Percentiles rank a stretch among this genome's conserved stretches.
These are phyloP conservation scores for Microtus richardsoni DNA, from an alignment of 2,113 vertebrate genomes.

Conservation along the genomic window DNA sequence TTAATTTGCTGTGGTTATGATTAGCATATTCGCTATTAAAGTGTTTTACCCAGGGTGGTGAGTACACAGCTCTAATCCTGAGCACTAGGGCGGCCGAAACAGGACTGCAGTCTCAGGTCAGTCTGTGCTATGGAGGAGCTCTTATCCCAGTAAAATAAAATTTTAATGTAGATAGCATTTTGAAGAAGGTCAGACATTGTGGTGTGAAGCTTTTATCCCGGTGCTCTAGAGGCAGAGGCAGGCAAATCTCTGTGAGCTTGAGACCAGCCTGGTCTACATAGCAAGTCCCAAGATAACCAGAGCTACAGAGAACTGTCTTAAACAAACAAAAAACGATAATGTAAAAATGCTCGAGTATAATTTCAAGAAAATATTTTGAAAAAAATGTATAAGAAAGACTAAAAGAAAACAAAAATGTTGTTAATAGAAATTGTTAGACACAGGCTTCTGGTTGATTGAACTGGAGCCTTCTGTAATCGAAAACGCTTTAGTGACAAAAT, in stretches of 20 bases:
- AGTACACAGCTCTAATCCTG: neutral
- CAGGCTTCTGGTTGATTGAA: neutral
- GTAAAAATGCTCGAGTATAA: constrained; percentile 26
- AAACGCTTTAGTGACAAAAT: neutral
- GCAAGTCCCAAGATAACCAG: neutral
- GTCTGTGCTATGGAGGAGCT: neutral
- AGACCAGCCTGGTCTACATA: neutral
- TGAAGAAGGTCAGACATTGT: neutral
- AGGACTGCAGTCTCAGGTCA: neutral
- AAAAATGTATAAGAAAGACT: neutral
- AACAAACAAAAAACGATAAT: neutral
- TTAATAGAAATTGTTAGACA: neutral
- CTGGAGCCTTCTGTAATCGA: neutral
- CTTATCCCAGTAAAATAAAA: neutral
- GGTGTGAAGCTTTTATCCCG: neutral
- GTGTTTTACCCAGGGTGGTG: neutral
- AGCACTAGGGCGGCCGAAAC: neutral
- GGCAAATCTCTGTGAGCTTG: neutral
- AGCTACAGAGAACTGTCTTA: neutral
- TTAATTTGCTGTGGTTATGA: neutral
- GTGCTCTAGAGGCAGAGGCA: neutral
- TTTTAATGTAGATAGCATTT: constrained; percentile 48
- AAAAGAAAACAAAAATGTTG: neutral
- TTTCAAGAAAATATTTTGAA: constrained; percentile 41
- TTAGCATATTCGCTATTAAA: neutral